These are phyloP conservation scores for Ceyx erithaca DNA, from an alignment of 2,797 vertebrate genomes.

Conservation along the genomic window DNA sequence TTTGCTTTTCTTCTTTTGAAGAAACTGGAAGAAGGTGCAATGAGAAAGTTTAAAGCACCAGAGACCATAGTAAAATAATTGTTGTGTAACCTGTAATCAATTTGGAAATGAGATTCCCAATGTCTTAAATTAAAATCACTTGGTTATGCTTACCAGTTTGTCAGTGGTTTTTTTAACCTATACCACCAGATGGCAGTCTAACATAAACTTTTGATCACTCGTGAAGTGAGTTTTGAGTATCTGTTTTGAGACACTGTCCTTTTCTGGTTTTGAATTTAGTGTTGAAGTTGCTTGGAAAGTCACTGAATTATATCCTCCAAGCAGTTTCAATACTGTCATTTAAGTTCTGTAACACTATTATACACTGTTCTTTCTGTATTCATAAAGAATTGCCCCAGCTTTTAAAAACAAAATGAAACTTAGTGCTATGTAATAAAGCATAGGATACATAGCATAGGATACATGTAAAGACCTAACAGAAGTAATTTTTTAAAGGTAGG, in stretches of 20 bases:
- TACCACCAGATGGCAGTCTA: constrained; percentile 73
- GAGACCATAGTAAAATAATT: not conserved
- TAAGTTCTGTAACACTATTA: not conserved
- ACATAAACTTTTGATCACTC: not conserved
- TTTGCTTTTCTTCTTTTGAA: not conserved
- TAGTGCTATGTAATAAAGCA: not conserved
- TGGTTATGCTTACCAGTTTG: fast-evolving
- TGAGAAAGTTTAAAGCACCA: not conserved
- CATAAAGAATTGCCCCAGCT: not conserved
- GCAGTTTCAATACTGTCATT: too few species aligned
- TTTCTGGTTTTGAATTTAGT: not conserved
- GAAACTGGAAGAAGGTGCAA: not conserved
- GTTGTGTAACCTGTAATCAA: not conserved
- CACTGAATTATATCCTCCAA: not conserved
- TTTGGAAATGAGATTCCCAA: not conserved
- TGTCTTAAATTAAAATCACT: not conserved
- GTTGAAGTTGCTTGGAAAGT: not conserved
- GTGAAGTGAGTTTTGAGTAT: not conserved
- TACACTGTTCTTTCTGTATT: not conserved
- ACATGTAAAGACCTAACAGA: not conserved
- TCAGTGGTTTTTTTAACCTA: not conserved
- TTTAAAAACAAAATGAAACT: not conserved
- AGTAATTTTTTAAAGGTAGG: not conserved
- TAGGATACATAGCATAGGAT: not conserved
- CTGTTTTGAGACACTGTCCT: not conserved